phyloP scores from a whole-genome alignment of 2,888 invertebrate species.

The Lithophane leautieri region DNA sequence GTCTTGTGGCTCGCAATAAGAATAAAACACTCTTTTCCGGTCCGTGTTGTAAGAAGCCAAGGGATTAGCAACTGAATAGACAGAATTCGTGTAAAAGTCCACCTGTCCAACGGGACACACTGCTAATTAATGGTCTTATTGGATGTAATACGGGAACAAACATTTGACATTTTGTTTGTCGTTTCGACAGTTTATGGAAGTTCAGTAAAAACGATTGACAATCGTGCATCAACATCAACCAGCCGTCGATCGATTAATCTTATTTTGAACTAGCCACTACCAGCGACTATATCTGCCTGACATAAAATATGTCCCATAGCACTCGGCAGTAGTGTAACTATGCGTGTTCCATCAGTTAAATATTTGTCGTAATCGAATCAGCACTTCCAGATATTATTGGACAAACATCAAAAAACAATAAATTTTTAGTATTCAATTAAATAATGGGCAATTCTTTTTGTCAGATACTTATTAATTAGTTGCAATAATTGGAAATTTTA shows the following conservation, averaged over 20 bases:
- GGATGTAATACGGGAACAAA: background rate
- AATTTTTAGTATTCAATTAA: background rate
- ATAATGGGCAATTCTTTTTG: background rate
- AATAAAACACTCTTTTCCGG: conserved; percentile 36
- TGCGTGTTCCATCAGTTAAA: background rate
- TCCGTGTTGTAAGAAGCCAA: conserved; percentile 19
- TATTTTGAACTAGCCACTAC: background rate
- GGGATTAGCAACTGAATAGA: conserved; percentile 20
- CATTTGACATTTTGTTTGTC: background rate
- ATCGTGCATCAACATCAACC: background rate
- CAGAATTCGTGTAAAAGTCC: conserved; percentile 2
- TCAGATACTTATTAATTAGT: background rate
- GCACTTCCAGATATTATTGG: too few relatives aligned
- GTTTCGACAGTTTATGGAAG: background rate
- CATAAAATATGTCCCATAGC: background rate
- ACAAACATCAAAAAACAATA: too few relatives aligned
- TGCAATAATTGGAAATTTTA: background rate
- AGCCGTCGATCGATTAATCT: background rate
- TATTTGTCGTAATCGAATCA: background rate
- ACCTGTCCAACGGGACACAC: background rate
- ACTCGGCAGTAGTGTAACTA: background rate
- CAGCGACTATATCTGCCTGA: background rate
- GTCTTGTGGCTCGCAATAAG: background rate
- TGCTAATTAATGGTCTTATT: conserved; percentile 4
- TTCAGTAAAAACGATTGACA: background rate